A percentile compares a stretch with the other conserved stretches of the same genome.
phyloP scores from a whole-genome alignment of 2,113 vertebrate species.

The Amblyornis subalaris region DNA sequence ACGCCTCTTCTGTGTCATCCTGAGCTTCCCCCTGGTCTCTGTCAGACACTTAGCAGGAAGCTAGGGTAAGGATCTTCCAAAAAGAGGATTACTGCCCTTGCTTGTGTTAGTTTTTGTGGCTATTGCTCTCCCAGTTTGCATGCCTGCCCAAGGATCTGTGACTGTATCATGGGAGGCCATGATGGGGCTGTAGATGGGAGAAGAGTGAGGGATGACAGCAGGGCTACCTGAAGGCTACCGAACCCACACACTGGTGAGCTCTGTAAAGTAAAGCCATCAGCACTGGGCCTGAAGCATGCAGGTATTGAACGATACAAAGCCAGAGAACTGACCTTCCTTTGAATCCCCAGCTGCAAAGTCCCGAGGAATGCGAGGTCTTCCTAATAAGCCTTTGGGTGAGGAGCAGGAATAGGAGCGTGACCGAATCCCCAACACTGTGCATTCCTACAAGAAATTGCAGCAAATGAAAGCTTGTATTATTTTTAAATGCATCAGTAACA shows the following conservation, averaged over 20 bases:
- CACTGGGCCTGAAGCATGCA: neutral
- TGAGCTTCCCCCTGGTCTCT: neutral
- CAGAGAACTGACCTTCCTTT: constrained; percentile 77
- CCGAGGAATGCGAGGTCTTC: constrained; percentile 62
- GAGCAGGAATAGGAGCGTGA: constrained; percentile 95
- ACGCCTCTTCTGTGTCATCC: neutral
- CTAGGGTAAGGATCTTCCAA: neutral
- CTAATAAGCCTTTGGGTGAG: constrained; percentile 81
- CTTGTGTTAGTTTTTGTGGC: neutral
- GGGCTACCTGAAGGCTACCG: accelerated
- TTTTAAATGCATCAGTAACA: neutral
- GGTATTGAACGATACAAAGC: neutral
- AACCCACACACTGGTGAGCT: neutral
- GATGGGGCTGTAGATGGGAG: accelerated
- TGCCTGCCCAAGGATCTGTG: neutral
- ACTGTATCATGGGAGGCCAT: neutral
- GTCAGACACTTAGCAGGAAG: neutral
- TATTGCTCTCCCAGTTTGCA: neutral
- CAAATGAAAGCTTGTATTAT: neutral
- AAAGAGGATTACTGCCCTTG: neutral
- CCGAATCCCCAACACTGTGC: constrained; percentile 74
- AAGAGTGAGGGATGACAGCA: accelerated
- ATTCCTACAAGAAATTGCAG: constrained; percentile 71
- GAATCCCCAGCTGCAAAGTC: constrained; percentile 67
- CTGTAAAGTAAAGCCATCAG: neutral